Percentiles rank a stretch among this genome's conserved stretches.
Evolutionary conservation across 1,140 invertebrate species (phyloP).

Genomic region (Eurosta solidaginis): DNA sequence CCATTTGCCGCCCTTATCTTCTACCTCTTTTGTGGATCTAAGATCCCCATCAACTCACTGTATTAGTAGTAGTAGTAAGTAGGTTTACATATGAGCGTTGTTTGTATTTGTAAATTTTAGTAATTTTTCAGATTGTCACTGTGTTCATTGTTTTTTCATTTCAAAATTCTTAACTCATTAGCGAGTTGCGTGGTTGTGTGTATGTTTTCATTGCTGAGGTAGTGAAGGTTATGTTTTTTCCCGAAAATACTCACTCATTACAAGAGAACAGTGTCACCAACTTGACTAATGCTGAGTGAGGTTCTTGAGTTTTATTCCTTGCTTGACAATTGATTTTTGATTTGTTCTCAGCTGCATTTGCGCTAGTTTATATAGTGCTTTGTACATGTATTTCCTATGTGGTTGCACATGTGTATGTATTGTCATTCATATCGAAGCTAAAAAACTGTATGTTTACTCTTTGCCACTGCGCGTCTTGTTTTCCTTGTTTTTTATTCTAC

Average conservation of each 20-base stretch:
- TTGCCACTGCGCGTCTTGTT: neutral
- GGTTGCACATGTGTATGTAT: neutral
- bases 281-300: no score
- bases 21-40: no score
- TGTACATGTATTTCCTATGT: neutral
- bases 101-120: constrained; percentile 9
- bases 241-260: no score
- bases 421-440: neutral
- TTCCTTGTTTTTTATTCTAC: neutral
- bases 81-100: no score
- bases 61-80: no score
- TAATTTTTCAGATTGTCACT: neutral
- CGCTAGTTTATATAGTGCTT: no score
- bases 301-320: no score
- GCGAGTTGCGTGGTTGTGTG: constrained; percentile 3
- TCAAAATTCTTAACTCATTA: neutral
- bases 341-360: neutral
- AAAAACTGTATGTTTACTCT: neutral
- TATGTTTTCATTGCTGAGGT: neutral
- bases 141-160: neutral
- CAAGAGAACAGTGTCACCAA: no score
- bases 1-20: no score
- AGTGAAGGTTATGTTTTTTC: no score
- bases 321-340: no score
- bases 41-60: no score